Percentiles rank a stretch among this genome's conserved stretches.
Conservation (phyloP, 2,797 vertebrate species). For the Amblyopsis hoosieri region DNA sequence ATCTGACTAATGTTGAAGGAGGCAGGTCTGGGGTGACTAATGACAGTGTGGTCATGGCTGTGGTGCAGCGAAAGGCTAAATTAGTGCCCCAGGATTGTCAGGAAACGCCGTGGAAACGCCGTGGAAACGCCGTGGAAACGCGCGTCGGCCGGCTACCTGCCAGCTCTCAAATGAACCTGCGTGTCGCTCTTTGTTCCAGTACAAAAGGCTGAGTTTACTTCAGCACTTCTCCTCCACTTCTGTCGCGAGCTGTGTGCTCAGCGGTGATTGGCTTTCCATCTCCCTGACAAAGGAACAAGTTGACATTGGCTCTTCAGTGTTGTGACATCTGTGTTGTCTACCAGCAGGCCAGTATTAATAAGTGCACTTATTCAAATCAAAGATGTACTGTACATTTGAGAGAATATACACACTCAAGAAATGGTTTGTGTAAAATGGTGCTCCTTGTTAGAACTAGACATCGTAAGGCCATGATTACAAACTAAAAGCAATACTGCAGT, state of each 20-base stretch:
- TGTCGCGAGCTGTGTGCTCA: neutral
- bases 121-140: slow-evolving; percentile 6
- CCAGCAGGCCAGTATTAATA: neutral
- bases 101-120: slow-evolving; percentile 6
- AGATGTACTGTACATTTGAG: no score
- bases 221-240: slow-evolving; percentile 10
- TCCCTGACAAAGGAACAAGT: neutral
- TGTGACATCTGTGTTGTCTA: slow-evolving; percentile 1
- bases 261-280: slow-evolving; percentile 11
- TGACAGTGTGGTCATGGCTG: slow-evolving; percentile 28
- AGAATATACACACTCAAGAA: neutral
- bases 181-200: neutral
- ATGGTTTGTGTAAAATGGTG: no score
- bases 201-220: slow-evolving; percentile 13
- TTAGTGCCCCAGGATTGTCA: slow-evolving; percentile 19
- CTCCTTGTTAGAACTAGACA: no score
- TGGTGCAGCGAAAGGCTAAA: slow-evolving; percentile 21
- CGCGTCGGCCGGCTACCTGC: slow-evolving; percentile 4
- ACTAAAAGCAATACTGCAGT: no score
- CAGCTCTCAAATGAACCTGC: slow-evolving; percentile 13
- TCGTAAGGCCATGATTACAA: no score
- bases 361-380: no score
- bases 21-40: slow-evolving; percentile 29
- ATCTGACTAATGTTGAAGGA: slow-evolving; percentile 50
- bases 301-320: slow-evolving; percentile 8